Evolutionary conservation across 2,888 invertebrate genomes (phyloP).

Genomic region (Pantelozetes paolii): DNA sequence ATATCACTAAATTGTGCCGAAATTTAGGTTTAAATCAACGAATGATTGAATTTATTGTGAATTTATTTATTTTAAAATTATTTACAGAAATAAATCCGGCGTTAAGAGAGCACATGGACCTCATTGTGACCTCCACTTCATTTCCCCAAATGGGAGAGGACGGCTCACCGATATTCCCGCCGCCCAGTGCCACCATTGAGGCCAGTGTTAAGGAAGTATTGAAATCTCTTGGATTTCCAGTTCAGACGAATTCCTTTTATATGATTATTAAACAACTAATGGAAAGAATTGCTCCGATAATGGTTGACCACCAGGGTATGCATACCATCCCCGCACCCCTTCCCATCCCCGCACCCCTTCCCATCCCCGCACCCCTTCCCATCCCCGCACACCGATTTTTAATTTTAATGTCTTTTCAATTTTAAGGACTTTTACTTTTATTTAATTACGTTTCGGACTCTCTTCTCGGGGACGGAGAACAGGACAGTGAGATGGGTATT

Average conservation of each 20-base stretch:
- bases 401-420: background rate
- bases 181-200: constrained; percentile 42
- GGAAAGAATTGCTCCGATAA: constrained; percentile 89
- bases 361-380: too few species aligned
- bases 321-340: background rate
- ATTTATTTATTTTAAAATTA: background rate
- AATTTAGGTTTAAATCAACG: constrained; percentile 36
- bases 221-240: constrained; percentile 87
- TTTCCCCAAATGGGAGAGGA: constrained; percentile 42
- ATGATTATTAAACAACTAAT: constrained; percentile 91
- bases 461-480: constrained; percentile 47
- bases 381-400: too few species aligned
- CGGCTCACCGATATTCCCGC: constrained; percentile 45
- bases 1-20: constrained; percentile 53
- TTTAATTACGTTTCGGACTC: constrained; percentile 48
- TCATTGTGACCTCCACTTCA: constrained; percentile 45
- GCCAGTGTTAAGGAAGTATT: constrained; percentile 64
- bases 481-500: constrained; percentile 60
- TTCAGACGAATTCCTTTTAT: constrained; percentile 91
- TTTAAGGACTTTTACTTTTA: constrained; percentile 42
- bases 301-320: constrained; percentile 81
- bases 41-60: constrained; percentile 6
- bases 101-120: constrained; percentile 54
- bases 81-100: constrained; percentile 58
- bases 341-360: background rate